Percentiles rank a stretch among this genome's conserved stretches.
phyloP scores from a whole-genome alignment of 2,797 vertebrate species.

The Myotis vivesi region DNA sequence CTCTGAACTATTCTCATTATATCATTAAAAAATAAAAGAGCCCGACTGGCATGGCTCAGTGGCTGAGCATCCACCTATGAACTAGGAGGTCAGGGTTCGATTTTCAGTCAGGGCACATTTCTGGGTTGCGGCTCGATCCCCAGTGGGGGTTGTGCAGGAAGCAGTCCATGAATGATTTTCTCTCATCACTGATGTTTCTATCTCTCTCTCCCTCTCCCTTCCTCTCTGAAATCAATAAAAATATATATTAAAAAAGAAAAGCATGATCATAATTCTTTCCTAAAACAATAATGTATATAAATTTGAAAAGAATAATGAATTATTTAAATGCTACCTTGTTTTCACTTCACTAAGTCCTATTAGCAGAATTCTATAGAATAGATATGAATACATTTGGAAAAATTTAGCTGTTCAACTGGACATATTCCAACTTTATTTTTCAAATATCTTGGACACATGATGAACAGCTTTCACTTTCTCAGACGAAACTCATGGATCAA shows the following conservation, averaged over 20 bases:
- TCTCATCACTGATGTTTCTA: too few species aligned
- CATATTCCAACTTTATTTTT: not conserved
- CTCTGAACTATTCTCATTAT: not conserved
- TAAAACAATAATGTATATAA: not conserved
- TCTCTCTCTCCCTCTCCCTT: too few species aligned
- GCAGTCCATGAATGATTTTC: too few species aligned
- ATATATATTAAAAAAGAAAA: not conserved
- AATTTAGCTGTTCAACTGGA: not conserved
- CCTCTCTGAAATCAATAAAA: too few species aligned
- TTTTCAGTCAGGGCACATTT: too few species aligned
- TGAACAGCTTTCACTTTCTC: not conserved
- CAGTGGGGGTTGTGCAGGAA: too few species aligned
- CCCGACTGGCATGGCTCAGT: too few species aligned
- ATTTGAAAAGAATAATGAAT: not conserved
- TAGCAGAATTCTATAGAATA: not conserved
- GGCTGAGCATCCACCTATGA: too few species aligned
- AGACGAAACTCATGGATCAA: not conserved
- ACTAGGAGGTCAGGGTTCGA: too few species aligned
- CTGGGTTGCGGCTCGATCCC: too few species aligned
- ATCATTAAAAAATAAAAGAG: not conserved
- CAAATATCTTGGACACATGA: not conserved
- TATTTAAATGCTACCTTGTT: conserved; percentile 5
- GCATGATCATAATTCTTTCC: not conserved
- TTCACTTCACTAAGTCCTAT: not conserved
- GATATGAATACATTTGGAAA: not conserved